These are phyloP conservation scores for Pristionchus japonicus DNA, from an alignment of 2,888 invertebrate species.

Conservation along the genomic window DNA sequence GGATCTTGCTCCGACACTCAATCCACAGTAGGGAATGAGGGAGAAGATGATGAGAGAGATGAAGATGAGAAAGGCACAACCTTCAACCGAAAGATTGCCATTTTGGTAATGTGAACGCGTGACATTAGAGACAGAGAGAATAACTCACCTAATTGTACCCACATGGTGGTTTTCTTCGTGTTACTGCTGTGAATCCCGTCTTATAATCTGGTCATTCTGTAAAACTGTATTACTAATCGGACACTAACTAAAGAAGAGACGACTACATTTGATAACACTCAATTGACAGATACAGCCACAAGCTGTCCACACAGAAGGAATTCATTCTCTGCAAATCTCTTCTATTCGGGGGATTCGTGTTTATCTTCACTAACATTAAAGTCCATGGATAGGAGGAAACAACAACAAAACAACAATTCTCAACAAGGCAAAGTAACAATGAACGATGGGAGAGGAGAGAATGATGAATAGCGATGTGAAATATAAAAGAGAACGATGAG, in stretches of 20 bases:
- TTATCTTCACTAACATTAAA: conserved; percentile 27
- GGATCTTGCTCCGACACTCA: conserved; percentile 35
- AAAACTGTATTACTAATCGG: background rate
- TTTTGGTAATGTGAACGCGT: background rate
- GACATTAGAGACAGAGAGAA: background rate
- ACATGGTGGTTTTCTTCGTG: conserved; percentile 8
- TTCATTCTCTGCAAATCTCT: background rate
- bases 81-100: background rate
- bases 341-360: background rate
- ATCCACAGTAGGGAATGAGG: conserved; percentile 46
- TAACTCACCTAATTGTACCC: conserved; percentile 33
- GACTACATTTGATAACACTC: too few species aligned
- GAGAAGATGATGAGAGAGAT: conserved; percentile 49
- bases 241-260: background rate
- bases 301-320: conserved; percentile 38
- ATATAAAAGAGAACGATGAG: background rate
- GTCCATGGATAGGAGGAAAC: background rate
- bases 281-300: conserved; percentile 32
- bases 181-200: background rate
- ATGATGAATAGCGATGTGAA: background rate
- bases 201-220: background rate
- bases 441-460: background rate
- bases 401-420: conserved; percentile 37
- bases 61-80: conserved; percentile 49
- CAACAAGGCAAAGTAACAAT: conserved; percentile 19